Base-by-base conservation (phyloP, 2,797 vertebrate species). In the Florisuga fusca region DNA sequence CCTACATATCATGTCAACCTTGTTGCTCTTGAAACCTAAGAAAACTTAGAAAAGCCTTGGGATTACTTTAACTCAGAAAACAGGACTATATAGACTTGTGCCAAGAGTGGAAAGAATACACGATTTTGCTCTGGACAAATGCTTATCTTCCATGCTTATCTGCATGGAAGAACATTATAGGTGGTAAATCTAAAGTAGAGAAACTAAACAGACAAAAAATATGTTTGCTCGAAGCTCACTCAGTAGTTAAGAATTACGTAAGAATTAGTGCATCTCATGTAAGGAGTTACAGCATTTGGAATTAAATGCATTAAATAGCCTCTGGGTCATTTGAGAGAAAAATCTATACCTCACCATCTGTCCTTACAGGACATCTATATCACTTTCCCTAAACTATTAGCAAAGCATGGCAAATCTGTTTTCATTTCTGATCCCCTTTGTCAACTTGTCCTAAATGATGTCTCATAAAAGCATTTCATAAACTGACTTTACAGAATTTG, bases 271-370 rank as follows among this genome's bases (percentile, higher is more conserved):
- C 6, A 38, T 72, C 91, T 78, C 18, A 26, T 61, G 31, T 72
- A 48, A 73, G 74, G 22, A 62, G 16, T 92, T 95, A 61, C 23
- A 87, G 10, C 34, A 78, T 77, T 91, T 91, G 59, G 68, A 85
- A 54, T 19, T 88, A 66, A 27, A 69, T 84, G 43, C 61, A 59
- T 93, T 80, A 87, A 93, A 89, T 61, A 85, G 58, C 29, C 41
- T 95, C 43, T 33, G 11, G 86, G 57, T 93, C 67, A 90, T 92
- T 92, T 93, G 92, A 82, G 68, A 93, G 64, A 92, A 75, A 67
- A 95, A 93, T 88, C 95, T 94, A 82, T 34, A 94, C 26, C 88
- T 96, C 34, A 61, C 86, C 91, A 90, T 96, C 91, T 96, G 93
- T 86, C 82, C 64, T 91, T 77, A 48, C 6, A 90, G 51, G 88